Evolutionary conservation across 1,140 invertebrate genomes (phyloP).

Genomic region (Cydia strobilella): DNA sequence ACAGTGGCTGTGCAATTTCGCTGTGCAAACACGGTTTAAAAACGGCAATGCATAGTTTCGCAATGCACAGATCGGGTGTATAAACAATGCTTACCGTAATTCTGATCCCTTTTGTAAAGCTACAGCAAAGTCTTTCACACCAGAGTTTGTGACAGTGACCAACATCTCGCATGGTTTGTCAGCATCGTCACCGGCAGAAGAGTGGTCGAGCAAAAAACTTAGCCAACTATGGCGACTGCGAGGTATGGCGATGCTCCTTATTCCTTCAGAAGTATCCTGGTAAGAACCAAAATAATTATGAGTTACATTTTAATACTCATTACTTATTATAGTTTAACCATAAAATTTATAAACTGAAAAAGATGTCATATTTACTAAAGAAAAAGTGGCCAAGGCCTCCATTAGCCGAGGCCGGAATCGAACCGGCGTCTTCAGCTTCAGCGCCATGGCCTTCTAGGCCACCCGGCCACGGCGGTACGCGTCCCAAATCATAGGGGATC

Average conservation of each 20-base stretch:
- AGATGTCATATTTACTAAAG: too few relatives aligned
- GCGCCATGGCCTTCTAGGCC: too few relatives aligned
- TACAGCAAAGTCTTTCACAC: slow-evolving; percentile 64
- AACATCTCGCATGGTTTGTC: slow-evolving; percentile 52
- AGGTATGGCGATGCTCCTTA: slow-evolving; percentile 34
- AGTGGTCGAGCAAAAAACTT: slow-evolving; percentile 40
- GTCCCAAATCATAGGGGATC: too few relatives aligned
- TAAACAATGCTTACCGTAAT: slow-evolving; percentile 53
- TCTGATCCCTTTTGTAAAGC: slow-evolving; percentile 67
- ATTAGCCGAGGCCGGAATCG: too few relatives aligned
- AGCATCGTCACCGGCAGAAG: slow-evolving; percentile 7
- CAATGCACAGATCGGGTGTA: slow-evolving; percentile 35
- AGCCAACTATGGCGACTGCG: slow-evolving; percentile 48
- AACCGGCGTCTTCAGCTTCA: too few relatives aligned
- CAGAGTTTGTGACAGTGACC: slow-evolving; percentile 46
- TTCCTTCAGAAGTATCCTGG: slow-evolving; percentile 46
- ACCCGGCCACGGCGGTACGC: too few relatives aligned
- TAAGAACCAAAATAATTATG: slow-evolving; percentile 10
- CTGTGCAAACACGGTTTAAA: slow-evolving; percentile 31
- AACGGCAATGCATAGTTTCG: slow-evolving; percentile 32
- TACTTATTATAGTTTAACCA: too few relatives aligned
- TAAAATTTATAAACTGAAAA: too few relatives aligned
- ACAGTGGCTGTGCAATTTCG: slow-evolving; percentile 36
- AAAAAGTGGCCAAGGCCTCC: too few relatives aligned
- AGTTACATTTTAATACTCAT: not conserved